Evolutionary conservation across 2,113 vertebrate species (phyloP), one percentile per base, ranked within the genome.

Genomic region (Corvus moneduloides): DNA sequence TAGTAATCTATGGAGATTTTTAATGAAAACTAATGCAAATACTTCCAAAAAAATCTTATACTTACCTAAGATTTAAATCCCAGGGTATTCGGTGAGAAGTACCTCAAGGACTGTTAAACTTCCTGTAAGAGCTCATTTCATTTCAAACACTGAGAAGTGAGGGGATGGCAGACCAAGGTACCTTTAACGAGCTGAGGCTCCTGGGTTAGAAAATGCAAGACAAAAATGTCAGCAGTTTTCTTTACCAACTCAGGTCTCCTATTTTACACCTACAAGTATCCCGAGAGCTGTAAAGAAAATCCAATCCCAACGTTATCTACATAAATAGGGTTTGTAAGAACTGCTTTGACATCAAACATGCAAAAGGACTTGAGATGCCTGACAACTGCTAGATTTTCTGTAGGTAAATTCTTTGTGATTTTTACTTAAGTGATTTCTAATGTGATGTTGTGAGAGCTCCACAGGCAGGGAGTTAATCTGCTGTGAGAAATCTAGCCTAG

Each of bases 21-120:
- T 97, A 87, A 96, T 74, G 94, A 94, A 94, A 94, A 82, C 61
- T 49, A 73, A 95, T 96, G 89, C 95, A 96, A 96, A 89, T 96
- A 61, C 72, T 79, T 95, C 76, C 61, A 89, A 88, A 69, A 87
- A 95, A 94, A 93, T 67, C 86, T 87, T 95, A 91, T 68, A n/a
- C 87, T 88, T 55, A 78, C 75, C 87, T 80, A 84, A 64, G 94
- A 78, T 67, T 85, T 90, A 94, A 90, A 82, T 87, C 90, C 81
- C 89, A 79, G 56, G 51, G 92, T 67, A 51, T 87, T 93, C 84
- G 76, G 85, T 90, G 69, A 88, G 86, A 84, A 84, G 94, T 89
- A 93, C 69, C 81, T 96, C 84, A 90, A 95, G 84, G 92, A 97
- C 86, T 94, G 90, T 94, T 96, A 90, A 94, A 77, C 81, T 88